Evolutionary conservation across 2,888 invertebrate genomes (phyloP).

Genomic region (Spodoptera exigua): DNA sequence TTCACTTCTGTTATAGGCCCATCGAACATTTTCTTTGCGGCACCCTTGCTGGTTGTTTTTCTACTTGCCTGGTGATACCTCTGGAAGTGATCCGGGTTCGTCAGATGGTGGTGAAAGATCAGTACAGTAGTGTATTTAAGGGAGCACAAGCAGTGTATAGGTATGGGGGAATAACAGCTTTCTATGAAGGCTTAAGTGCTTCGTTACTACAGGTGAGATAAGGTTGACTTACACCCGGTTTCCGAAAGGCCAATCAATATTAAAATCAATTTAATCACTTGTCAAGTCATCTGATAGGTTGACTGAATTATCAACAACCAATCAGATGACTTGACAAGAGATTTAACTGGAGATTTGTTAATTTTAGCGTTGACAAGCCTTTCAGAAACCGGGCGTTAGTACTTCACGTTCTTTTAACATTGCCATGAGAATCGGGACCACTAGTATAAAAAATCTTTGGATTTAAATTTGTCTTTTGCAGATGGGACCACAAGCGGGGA

Average conservation of each 20-base stretch:
- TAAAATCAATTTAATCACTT: too few species aligned
- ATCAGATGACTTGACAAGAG: not conserved
- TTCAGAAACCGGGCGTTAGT: too few species aligned
- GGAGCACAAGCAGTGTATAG: constrained; percentile 76
- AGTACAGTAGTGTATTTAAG: constrained; percentile 73
- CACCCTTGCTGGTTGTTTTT: constrained; percentile 71
- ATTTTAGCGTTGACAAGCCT: too few species aligned
- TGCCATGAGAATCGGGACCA: too few species aligned
- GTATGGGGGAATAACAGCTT: constrained; percentile 75
- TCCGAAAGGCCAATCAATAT: too few species aligned
- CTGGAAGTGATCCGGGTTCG: constrained; percentile 81
- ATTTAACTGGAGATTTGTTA: too few species aligned
- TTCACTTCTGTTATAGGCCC: constrained; percentile 19
- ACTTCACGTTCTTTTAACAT: too few species aligned
- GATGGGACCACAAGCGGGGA: constrained; percentile 81
- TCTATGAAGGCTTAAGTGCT: constrained; percentile 79
- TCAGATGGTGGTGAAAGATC: constrained; percentile 78
- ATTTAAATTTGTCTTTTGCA: constrained; percentile 53
- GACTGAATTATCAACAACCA: too few species aligned
- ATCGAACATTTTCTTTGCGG: constrained; percentile 69
- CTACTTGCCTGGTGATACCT: constrained; percentile 71
- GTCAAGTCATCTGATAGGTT: too few species aligned
- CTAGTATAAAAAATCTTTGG: too few species aligned
- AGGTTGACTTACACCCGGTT: too few species aligned
- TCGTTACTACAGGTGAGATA: constrained; percentile 74